Base-by-base conservation (phyloP, 2,797 vertebrate genomes). In the Tachyglossus aculeatus region DNA sequence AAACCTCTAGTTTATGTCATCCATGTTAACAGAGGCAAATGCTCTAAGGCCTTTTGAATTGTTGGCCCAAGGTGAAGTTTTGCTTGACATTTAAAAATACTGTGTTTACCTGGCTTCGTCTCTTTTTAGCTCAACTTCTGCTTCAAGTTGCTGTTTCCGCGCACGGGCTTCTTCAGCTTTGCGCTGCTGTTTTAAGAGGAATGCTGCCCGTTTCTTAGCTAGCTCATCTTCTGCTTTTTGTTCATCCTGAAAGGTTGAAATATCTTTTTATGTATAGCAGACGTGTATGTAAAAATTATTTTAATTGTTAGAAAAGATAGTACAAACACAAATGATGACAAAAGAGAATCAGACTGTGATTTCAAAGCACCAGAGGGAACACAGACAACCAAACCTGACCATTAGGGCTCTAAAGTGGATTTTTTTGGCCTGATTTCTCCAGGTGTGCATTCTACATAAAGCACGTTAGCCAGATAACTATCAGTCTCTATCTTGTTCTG, bases 181-280 rank as follows among this genome's bases (percentile, higher is more conserved):
- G 84, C 94, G 97, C 90, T 99, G 98, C 88, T 99, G 98, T 32
- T 98, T 99, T 52, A 98, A 70, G 2, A 99, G 90, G 87, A 99
- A 99, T 0, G 97, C 98, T 0, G 97, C 97, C 0, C 97, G 94
- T 67, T 96, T 99, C 78, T 98, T 99, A 0, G 97, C 98, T 0
- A 99, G 91, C 74, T 99, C 98, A 0, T 98, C 98, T 48, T 99
- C 98, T 0, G 98, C 97, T 73, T 98, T 99, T 90, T 98, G 96
- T 0, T 98, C 95, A 3, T 96, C 95, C 95, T 96, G 57, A 5
- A 57, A 25, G 47, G 31, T 33, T 31, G 27, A 56, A 63, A 67
- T 1, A 1, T 5, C 61, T n/a, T n/a, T n/a, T n/a, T n/a, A n/a
- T n/a, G n/a, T n/a, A 9, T 8, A 1, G 3, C 10, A 13, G 3